Evolutionary conservation across 2,113 vertebrate genomes (phyloP).

Genomic region (Tympanuchus pallidicinctus): DNA sequence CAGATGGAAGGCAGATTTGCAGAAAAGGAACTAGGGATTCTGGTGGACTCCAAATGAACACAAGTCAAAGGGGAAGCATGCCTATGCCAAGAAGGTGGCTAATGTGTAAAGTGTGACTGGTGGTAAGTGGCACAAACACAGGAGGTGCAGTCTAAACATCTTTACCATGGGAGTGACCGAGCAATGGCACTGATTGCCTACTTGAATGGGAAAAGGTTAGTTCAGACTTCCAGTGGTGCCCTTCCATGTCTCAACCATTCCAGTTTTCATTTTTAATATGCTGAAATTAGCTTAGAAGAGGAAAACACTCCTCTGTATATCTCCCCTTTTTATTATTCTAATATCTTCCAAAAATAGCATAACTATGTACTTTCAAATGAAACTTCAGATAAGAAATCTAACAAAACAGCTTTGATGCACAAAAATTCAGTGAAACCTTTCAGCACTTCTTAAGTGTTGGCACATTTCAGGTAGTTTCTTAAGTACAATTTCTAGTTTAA

Average conservation of each 20-base stretch:
- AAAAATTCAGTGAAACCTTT: conserved; percentile 2
- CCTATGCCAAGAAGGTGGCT: not conserved
- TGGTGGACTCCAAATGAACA: not conserved
- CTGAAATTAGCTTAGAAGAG: not conserved
- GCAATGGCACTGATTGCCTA: not conserved
- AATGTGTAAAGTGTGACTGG: not conserved
- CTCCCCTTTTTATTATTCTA: conserved; percentile 38
- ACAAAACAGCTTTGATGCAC: not conserved
- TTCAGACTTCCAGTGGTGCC: not conserved
- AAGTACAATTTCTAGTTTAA: not conserved
- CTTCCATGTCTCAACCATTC: not conserved
- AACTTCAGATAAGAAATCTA: conserved; percentile 19
- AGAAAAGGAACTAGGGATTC: not conserved
- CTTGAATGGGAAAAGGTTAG: not conserved
- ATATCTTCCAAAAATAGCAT: conserved; percentile 59
- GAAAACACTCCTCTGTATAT: not conserved
- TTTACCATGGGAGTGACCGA: not conserved
- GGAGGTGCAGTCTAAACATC: not conserved
- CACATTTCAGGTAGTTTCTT: not conserved
- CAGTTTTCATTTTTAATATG: not conserved
- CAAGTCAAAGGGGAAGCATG: not conserved
- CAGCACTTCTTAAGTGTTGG: not conserved
- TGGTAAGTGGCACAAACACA: not conserved
- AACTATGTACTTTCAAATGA: conserved; percentile 18
- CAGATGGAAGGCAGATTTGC: not conserved